Evolutionary conservation across 2,888 invertebrate genomes (phyloP).

Genomic region (Pherbina coryleti): DNA sequence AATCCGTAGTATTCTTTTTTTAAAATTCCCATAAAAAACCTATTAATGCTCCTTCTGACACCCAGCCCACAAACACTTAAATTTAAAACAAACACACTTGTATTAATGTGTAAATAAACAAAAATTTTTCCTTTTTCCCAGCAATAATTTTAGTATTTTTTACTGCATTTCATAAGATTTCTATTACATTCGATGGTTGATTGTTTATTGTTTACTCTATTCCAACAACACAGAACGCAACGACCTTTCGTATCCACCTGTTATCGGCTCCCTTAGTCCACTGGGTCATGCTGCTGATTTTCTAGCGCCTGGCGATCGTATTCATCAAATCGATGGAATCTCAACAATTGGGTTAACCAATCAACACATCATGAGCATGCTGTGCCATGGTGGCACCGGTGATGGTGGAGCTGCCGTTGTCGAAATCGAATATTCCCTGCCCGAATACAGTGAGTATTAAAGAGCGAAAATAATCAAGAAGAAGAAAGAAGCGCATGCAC

Average conservation of each 20-base stretch:
- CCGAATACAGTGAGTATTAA: slow-evolving; percentile 78
- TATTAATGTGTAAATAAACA: background rate
- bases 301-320: slow-evolving; percentile 82
- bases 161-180: background rate
- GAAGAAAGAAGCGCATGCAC: background rate
- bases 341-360: slow-evolving; percentile 81
- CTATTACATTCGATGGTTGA: background rate
- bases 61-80: background rate
- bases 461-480: background rate
- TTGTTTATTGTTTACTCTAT: slow-evolving; percentile 29
- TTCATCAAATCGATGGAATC: slow-evolving; percentile 86
- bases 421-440: slow-evolving; percentile 87
- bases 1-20: too few relatives aligned
- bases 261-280: slow-evolving; percentile 68
- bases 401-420: slow-evolving; percentile 79
- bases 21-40: too few relatives aligned
- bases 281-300: slow-evolving; percentile 76
- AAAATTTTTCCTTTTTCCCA: background rate
- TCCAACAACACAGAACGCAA: slow-evolving; percentile 61
- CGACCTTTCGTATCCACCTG: slow-evolving; percentile 69
- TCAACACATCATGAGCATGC: slow-evolving; percentile 79
- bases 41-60: background rate
- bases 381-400: slow-evolving; percentile 75
- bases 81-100: background rate
- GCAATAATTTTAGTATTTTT: background rate